Evolutionary conservation across 2,888 invertebrate genomes (phyloP).

Genomic region (Drosophila melanosoma): DNA sequence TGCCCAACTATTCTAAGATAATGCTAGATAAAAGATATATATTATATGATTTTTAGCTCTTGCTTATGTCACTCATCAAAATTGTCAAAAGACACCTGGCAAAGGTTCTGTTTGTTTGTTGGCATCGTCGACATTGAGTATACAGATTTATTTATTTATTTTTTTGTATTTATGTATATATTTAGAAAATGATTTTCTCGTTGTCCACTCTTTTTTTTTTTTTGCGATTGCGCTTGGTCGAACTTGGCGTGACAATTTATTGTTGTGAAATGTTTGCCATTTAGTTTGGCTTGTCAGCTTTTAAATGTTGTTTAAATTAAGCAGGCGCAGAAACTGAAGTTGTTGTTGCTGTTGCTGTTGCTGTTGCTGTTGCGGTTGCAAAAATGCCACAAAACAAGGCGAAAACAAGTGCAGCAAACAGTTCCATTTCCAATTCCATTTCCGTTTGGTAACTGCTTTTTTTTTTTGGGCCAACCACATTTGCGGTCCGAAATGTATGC

Average conservation of each 20-base stretch:
- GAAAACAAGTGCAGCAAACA: slow-evolving; percentile 16
- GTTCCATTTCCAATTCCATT: slow-evolving; percentile 40
- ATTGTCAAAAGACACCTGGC: slow-evolving; percentile 66
- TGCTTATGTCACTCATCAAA: slow-evolving; percentile 70
- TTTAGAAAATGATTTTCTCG: slow-evolving; percentile 14
- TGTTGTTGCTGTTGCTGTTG: neutral
- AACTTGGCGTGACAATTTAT: slow-evolving; percentile 43
- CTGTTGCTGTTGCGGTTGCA: neutral
- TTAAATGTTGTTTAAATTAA: slow-evolving; percentile 39
- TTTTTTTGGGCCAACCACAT: neutral
- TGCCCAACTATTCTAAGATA: neutral
- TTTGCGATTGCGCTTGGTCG: neutral
- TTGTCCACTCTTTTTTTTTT: neutral
- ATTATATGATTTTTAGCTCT: slow-evolving; percentile 7
- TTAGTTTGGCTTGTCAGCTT: slow-evolving; percentile 33
- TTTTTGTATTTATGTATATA: slow-evolving; percentile 14
- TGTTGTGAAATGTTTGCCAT: slow-evolving; percentile 21
- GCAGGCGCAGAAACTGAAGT: neutral
- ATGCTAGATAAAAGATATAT: neutral
- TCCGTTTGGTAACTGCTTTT: slow-evolving; percentile 29
- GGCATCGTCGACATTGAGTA: slow-evolving; percentile 43
- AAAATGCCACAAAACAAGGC: slow-evolving; percentile 11
- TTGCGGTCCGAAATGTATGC: slow-evolving; percentile 30
- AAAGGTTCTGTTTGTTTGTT: slow-evolving; percentile 25
- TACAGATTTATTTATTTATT: neutral